A percentile compares a stretch with the other conserved stretches of the same genome.
Conservation (phyloP, 35 echinoderm and acorn worm genomes). For the Ophioderma brevispina region DNA sequence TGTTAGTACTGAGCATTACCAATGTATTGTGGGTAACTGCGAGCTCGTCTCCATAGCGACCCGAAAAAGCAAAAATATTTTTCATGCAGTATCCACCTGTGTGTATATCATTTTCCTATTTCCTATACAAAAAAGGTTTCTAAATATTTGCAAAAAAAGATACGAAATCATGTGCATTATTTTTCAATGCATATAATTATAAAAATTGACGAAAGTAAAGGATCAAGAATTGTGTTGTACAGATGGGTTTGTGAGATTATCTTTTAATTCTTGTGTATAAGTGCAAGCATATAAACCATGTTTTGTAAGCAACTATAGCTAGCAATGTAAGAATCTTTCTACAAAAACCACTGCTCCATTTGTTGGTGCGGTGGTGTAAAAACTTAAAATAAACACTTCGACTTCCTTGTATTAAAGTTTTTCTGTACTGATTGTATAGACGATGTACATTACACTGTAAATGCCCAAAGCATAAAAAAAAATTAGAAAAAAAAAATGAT, state of each 20-base stretch:
- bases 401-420: background rate
- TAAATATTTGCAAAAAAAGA: background rate
- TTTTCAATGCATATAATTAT: conserved; percentile 10
- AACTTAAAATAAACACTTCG: background rate
- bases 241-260: background rate
- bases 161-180: background rate
- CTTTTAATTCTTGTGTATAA: background rate
- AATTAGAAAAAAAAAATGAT: background rate
- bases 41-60: background rate
- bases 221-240: background rate
- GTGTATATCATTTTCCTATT: background rate
- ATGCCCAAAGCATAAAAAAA: background rate
- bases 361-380: background rate
- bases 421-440: background rate
- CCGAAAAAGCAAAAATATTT: conserved; percentile 5
- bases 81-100: background rate
- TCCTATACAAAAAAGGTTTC: background rate
- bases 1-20: background rate
- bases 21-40: background rate
- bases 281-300: background rate
- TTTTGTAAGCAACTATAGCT: conserved; percentile 6
- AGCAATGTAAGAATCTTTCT: background rate
- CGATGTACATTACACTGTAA: conserved; percentile 5
- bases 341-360: background rate
- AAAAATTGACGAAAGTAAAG: background rate